These are phyloP conservation scores for Keiferia lycopersicella DNA, from an alignment of 2,888 invertebrate genomes.

Conservation along the genomic window DNA sequence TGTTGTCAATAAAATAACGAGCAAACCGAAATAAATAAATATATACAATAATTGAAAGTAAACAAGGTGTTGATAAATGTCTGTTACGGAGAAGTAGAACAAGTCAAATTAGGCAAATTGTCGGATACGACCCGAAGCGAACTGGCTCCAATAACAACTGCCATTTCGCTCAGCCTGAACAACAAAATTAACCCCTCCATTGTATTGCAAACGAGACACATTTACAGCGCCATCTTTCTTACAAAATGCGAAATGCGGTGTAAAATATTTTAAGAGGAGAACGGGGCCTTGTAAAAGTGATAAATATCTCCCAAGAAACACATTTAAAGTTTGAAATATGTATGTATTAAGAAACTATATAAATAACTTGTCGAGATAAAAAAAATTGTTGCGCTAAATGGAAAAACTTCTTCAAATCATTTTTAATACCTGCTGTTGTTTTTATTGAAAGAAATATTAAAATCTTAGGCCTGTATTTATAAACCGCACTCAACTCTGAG, in stretches of 20 bases:
- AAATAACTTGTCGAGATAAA: no score
- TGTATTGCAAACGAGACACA: slow-evolving; percentile 1
- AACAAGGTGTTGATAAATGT: neutral
- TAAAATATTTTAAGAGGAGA: no score
- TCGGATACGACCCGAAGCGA: neutral
- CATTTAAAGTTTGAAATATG: no score
- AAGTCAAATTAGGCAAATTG: slow-evolving; percentile 10
- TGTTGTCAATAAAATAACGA: neutral
- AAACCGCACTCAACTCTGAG: no score
- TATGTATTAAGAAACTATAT: no score
- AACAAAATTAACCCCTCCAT: neutral
- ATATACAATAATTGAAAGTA: neutral
- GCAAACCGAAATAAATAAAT: neutral
- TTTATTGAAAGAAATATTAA: no score
- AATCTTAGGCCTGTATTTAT: no score
- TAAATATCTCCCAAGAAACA: no score
- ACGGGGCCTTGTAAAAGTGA: no score
- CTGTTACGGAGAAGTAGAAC: neutral
- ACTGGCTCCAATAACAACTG: neutral
- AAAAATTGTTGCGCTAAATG: no score
- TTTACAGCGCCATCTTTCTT: neutral
- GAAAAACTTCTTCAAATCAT: no score
- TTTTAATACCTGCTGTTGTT: no score
- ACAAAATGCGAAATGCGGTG: neutral
- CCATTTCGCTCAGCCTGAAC: neutral